phyloP scores from a whole-genome alignment of 1,140 invertebrate species.

The Tachypleus tridentatus region DNA sequence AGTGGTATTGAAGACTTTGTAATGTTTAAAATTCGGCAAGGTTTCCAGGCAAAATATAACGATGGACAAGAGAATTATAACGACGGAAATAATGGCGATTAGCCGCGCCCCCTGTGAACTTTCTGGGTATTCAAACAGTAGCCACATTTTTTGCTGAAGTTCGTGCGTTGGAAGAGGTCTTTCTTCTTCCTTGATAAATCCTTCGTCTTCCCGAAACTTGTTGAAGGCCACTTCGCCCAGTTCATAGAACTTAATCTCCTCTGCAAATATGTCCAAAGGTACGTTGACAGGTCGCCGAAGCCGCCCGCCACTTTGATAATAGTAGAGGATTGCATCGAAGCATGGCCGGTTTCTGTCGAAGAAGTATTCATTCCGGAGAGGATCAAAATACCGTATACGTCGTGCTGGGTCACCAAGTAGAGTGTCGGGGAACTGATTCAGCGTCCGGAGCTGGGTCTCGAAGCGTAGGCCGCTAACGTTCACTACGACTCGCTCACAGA shows the following conservation, averaged over 20 bases:
- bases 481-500: conserved; percentile 93
- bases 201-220: conserved; percentile 66
- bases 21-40: conserved; percentile 97
- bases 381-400: conserved; percentile 71
- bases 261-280: conserved; percentile 93
- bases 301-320: conserved; percentile 96
- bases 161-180: conserved; percentile 89
- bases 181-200: conserved; percentile 59
- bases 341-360: conserved; percentile 98
- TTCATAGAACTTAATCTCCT: conserved; percentile 99
- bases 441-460: conserved; percentile 93
- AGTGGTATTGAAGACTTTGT: conserved; percentile 91
- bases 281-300: conserved; percentile 94
- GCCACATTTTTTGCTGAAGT: conserved; percentile 86
- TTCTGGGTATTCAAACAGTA: conserved; percentile 98
- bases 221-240: conserved; percentile 93
- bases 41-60: conserved; percentile 99
- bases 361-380: conserved; percentile 97
- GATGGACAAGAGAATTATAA: conserved; percentile 97
- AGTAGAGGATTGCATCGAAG: conserved; percentile 98
- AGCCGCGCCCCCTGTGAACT: conserved; percentile 96
- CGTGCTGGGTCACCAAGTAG: conserved; percentile 55
- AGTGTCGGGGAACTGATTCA: conserved; percentile 98
- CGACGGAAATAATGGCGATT: conserved; percentile 98
- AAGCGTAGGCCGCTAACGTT: conserved; percentile 97